phyloP scores from a whole-genome alignment of 2,797 vertebrate species.

The Anisognathus igniventris region DNA sequence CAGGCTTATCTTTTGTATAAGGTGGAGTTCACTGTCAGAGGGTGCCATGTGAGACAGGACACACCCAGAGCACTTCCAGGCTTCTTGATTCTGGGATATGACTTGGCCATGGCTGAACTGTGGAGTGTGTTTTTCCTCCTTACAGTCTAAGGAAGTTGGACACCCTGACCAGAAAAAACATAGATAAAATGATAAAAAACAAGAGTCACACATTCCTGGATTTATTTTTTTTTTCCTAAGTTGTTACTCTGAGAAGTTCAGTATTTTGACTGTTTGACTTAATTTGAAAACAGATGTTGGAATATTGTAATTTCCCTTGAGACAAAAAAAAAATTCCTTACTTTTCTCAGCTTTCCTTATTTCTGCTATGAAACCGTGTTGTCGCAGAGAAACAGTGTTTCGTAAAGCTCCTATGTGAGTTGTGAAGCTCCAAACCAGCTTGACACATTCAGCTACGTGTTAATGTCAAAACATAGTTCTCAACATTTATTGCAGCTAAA shows the following conservation, averaged over 20 bases:
- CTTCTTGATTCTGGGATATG: neutral
- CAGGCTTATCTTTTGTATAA: neutral
- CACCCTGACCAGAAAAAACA: neutral
- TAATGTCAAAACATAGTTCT: neutral
- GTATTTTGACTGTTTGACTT: slow-evolving; percentile 28
- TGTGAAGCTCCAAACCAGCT: neutral
- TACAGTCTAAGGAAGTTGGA: neutral
- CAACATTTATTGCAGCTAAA: neutral
- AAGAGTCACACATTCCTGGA: neutral
- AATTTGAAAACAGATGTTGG: slow-evolving; percentile 54
- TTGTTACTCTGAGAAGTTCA: neutral
- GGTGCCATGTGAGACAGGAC: neutral
- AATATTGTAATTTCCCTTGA: slow-evolving; percentile 30
- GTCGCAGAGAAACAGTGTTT: neutral
- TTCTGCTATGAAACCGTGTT: neutral
- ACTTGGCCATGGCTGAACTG: neutral
- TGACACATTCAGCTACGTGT: neutral
- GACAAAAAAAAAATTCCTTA: neutral
- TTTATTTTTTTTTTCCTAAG: neutral
- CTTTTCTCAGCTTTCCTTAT: slow-evolving; percentile 27
- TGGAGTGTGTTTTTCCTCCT: neutral
- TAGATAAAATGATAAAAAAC: neutral
- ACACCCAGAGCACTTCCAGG: neutral
- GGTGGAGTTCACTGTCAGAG: neutral
- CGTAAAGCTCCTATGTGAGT: neutral